A percentile compares a stretch with the other conserved stretches of the same genome.
Conservation (phyloP, 1,140 invertebrate species). For the Drosophila oshimai region DNA sequence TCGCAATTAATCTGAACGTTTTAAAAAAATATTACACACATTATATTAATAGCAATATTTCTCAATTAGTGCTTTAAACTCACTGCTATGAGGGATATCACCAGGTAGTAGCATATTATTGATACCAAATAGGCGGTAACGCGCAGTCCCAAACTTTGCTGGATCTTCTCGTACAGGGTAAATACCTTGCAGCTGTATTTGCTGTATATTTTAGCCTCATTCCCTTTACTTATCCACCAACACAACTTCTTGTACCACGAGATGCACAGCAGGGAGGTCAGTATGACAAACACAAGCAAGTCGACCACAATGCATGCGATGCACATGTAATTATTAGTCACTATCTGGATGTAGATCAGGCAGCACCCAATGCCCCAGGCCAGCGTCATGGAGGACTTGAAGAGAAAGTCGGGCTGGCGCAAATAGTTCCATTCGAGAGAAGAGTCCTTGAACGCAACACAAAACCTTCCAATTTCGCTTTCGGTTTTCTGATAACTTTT, state of each 20-base stretch:
- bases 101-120: slow-evolving; percentile 85
- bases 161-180: slow-evolving; percentile 18
- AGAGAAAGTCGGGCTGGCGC: slow-evolving; percentile 63
- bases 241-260: slow-evolving; percentile 80
- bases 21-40: too few relatives aligned
- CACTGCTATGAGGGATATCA: slow-evolving; percentile 86
- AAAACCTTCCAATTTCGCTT: slow-evolving; percentile 5
- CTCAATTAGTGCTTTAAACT: slow-evolving; percentile 47
- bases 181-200: slow-evolving; percentile 85
- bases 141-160: slow-evolving; percentile 21
- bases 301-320: background rate
- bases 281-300: background rate
- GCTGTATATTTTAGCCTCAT: slow-evolving; percentile 85
- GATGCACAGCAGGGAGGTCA: slow-evolving; percentile 67
- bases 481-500: background rate
- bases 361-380: slow-evolving; percentile 35
- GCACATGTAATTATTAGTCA: background rate
- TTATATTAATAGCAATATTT: too few relatives aligned
- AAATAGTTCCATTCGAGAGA: slow-evolving; percentile 56
- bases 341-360: slow-evolving; percentile 19
- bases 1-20: slow-evolving; percentile 27
- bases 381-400: slow-evolving; percentile 63
- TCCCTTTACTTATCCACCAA: slow-evolving; percentile 82
- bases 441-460: slow-evolving; percentile 55
- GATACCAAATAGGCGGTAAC: slow-evolving; percentile 22